Evolutionary conservation across 2,113 vertebrate genomes (phyloP).

Genomic region (Aythya baeri): DNA sequence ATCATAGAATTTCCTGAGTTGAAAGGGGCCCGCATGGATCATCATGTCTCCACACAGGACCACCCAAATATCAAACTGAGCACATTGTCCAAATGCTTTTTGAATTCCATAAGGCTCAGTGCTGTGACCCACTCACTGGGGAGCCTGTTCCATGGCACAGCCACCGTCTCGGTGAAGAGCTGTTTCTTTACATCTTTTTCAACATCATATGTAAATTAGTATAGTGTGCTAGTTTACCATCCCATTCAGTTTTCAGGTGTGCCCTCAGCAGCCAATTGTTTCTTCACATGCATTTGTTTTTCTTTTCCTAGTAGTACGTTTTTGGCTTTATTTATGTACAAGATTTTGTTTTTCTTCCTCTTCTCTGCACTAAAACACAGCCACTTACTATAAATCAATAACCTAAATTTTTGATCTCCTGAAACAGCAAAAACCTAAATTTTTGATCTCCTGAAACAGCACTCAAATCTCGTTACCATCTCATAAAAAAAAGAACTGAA

Average conservation of each 20-base stretch:
- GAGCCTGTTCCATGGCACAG: too few relatives aligned
- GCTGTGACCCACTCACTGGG: neutral
- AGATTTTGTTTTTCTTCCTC: neutral
- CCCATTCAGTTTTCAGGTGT: neutral
- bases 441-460: slow-evolving; percentile 4
- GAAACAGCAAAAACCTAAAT: neutral
- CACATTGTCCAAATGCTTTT: neutral
- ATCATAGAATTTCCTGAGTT: neutral
- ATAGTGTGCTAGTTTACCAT: neutral
- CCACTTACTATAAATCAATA: neutral
- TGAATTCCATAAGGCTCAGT: neutral
- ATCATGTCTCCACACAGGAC: neutral
- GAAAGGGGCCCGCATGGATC: neutral
- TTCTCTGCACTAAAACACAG: neutral
- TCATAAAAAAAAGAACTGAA: neutral
- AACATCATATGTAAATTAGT: neutral
- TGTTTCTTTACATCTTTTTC: neutral
- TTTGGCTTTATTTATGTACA: neutral
- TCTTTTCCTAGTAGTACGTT: neutral
- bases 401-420: neutral
- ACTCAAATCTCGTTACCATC: neutral
- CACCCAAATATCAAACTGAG: neutral
- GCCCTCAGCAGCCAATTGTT: neutral
- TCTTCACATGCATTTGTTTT: neutral
- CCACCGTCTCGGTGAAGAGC: neutral